Evolutionary conservation across 2,797 vertebrate genomes (phyloP).

Genomic region (Steatocranus sp.): DNA sequence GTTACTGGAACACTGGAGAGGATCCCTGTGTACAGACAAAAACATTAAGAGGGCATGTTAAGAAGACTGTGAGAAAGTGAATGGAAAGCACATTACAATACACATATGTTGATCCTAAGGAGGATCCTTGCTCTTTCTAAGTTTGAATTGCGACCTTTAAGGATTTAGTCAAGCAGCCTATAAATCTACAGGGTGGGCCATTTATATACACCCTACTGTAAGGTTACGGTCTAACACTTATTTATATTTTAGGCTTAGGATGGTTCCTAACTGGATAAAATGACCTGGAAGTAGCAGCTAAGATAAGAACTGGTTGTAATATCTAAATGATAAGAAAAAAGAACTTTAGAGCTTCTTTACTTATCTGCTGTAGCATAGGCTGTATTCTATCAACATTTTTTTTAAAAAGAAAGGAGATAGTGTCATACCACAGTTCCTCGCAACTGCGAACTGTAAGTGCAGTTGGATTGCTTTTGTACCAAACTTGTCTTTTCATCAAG

Average conservation of each 20-base stretch:
- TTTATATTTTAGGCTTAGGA: not conserved
- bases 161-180: conserved; percentile 31
- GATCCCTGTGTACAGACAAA: conserved; percentile 67
- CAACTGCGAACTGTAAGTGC: not conserved
- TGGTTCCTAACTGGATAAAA: not conserved
- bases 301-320: not conserved
- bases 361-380: not conserved
- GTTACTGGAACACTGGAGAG: conserved; percentile 75
- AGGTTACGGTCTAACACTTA: not conserved
- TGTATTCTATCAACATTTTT: not conserved
- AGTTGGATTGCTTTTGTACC: not conserved
- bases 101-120: conserved; percentile 8
- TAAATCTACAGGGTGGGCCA: too few relatives aligned
- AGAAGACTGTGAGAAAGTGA: conserved; percentile 46
- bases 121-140: conserved; percentile 3
- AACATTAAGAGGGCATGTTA: conserved; percentile 64
- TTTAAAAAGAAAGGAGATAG: not conserved
- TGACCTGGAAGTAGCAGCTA: not conserved
- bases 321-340: not conserved
- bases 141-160: conserved; percentile 29
- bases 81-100: conserved; percentile 50
- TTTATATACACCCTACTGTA: conserved; percentile 40
- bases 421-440: not conserved
- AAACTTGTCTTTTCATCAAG: not conserved
- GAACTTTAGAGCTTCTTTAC: not conserved